Conservation (phyloP, 2,113 vertebrate genomes). For the Actinemys pallida region DNA sequence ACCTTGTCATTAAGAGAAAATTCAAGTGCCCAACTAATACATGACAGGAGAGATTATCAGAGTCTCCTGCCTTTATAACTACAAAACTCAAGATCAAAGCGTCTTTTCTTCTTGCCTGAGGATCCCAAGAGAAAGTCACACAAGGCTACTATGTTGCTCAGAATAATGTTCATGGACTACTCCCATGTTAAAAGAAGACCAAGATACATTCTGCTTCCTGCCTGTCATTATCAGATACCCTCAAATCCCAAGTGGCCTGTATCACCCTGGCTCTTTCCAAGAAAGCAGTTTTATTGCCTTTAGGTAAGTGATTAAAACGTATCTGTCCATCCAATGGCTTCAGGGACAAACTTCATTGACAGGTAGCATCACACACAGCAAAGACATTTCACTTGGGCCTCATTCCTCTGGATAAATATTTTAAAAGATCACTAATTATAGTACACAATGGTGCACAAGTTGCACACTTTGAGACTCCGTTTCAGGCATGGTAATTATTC, state of each 20-base stretch:
- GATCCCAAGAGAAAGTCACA: slow-evolving; percentile 27
- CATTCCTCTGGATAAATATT: background rate
- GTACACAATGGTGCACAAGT: background rate
- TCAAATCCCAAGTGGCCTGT: slow-evolving; percentile 39
- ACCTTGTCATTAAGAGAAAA: slow-evolving; percentile 57
- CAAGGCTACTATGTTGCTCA: background rate
- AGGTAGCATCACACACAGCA: background rate
- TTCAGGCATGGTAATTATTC: fast-evolving
- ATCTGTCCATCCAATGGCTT: background rate
- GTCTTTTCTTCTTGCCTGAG: background rate
- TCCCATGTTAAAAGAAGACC: slow-evolving; percentile 41
- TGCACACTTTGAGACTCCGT: background rate
- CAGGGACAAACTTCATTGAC: background rate
- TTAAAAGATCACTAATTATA: background rate
- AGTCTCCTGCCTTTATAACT: slow-evolving; percentile 7
- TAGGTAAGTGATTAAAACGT: slow-evolving; percentile 57
- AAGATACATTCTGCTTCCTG: slow-evolving; percentile 43
- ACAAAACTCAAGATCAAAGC: slow-evolving; percentile 43
- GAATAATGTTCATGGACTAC: background rate
- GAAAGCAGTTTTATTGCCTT: slow-evolving; percentile 6
- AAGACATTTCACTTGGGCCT: slow-evolving; percentile 14
- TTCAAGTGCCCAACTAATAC: slow-evolving; percentile 46
- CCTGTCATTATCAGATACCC: slow-evolving; percentile 51
- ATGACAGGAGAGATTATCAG: slow-evolving; percentile 57
- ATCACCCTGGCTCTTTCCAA: slow-evolving; percentile 25